Conservation (phyloP, 35 echinoderm and acorn worm species). For the Acanthaster planci region DNA sequence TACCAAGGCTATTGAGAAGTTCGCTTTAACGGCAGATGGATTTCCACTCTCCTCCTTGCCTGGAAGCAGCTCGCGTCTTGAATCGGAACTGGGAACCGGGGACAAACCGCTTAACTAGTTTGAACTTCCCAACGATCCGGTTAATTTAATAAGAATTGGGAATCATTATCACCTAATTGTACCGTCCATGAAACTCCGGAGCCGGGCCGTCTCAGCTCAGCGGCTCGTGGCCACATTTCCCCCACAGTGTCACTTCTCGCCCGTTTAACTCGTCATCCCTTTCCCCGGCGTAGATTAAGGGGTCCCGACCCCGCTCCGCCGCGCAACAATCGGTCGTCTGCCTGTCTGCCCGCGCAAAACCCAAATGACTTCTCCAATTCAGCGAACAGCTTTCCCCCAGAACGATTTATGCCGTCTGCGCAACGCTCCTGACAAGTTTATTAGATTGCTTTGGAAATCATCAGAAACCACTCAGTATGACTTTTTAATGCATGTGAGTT, state of each 20-base stretch:
- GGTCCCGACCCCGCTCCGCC: not conserved
- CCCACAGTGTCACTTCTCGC: slow-evolving; percentile 32
- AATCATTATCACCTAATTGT: slow-evolving; percentile 58
- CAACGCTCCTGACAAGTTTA: slow-evolving; percentile 24
- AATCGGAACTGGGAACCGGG: not conserved
- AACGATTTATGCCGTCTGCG: slow-evolving; percentile 12
- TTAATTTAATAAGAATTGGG: slow-evolving; percentile 57
- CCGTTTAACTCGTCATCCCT: slow-evolving; percentile 25
- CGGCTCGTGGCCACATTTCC: slow-evolving; percentile 16
- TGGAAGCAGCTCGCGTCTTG: no score
- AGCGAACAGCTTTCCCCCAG: not conserved
- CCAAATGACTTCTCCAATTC: not conserved
- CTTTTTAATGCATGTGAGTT: slow-evolving; percentile 8
- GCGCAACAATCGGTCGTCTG: slow-evolving; percentile 13
- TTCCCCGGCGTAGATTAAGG: slow-evolving; percentile 2
- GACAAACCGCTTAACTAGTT: slow-evolving; percentile 35
- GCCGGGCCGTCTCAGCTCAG: slow-evolving; percentile 8
- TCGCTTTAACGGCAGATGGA: no score
- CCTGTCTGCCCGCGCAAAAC: not conserved
- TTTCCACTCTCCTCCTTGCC: no score
- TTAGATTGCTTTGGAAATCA: not conserved
- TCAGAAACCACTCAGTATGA: slow-evolving; percentile 5
- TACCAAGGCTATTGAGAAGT: no score
- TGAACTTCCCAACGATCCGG: slow-evolving; percentile 38
- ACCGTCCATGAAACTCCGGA: slow-evolving; percentile 25